Evolutionary conservation across 1,140 invertebrate genomes (phyloP).

Genomic region (Maniola jurtina): DNA sequence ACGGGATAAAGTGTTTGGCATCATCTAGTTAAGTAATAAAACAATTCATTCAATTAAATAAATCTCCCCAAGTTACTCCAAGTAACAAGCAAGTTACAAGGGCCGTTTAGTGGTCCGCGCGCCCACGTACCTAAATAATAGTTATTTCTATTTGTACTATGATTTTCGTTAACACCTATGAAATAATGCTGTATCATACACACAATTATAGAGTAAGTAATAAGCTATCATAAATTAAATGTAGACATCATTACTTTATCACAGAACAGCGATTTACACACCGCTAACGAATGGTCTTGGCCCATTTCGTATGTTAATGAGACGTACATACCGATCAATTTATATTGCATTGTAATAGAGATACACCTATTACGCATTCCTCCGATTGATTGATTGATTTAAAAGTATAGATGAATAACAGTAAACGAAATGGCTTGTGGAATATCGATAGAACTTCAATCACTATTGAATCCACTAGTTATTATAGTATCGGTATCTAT

Average conservation of each 20-base stretch:
- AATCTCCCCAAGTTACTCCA: too few species aligned
- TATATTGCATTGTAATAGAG: conserved; percentile 53
- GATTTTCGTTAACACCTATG: conserved; percentile 1
- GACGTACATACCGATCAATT: conserved; percentile 54
- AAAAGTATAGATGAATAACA: conserved; percentile 43
- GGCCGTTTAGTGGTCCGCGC: too few species aligned
- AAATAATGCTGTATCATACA: conserved; percentile 9
- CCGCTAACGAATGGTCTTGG: conserved; percentile 38
- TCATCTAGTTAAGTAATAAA: too few species aligned
- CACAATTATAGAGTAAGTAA: conserved; percentile 27
- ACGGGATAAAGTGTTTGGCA: too few species aligned
- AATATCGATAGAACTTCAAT: conserved; percentile 1
- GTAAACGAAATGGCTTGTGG: conserved; percentile 35
- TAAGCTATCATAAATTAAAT: conserved; percentile 25
- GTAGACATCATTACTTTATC: conserved; percentile 35
- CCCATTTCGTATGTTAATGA: conserved; percentile 58
- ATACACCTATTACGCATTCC: conserved; percentile 55
- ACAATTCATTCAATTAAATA: too few species aligned
- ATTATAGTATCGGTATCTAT: too few species aligned
- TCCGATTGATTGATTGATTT: conserved; percentile 52
- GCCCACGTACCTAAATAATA: too few species aligned
- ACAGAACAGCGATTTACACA: conserved; percentile 21
- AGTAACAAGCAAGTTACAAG: too few species aligned
- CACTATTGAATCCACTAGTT: background rate
- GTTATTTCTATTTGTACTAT: conserved; percentile 1